Base-by-base conservation (phyloP, 2,113 vertebrate genomes). In the Hippolais icterina region DNA sequence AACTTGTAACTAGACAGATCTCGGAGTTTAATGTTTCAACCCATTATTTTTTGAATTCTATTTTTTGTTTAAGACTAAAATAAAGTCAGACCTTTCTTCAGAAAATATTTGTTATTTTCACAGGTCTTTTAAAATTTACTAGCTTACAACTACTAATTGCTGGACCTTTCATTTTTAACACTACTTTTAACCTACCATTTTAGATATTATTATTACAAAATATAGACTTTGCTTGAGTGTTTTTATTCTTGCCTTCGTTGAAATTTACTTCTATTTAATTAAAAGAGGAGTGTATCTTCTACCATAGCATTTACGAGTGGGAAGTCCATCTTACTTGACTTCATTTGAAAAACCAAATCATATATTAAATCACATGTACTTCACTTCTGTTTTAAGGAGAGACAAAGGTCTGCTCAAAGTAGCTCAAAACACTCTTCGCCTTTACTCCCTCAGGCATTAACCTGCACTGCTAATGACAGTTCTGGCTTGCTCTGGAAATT, bases 301-400 rank as follows among this genome's bases (percentile, higher is more conserved):
- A 59, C 12, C n/a, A 2, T 4, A 60, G 5, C 18, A 77, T 33
- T 53, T 41, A 33, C 2, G 1, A 6, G 2, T 16, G 4, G 0
- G 2, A 71, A 25, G 2, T 4, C 0, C 5, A 41, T 46, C 25
- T 57, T 50, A 50, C 23, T 46, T 66, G 8, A 78, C 5, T 82
- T 41, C 0, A 3, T 61, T 49, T 56, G 17, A 61, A 69, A 72
- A 72, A 5, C 1, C 16, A 46, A 82, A 61, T 63, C 11, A 57
- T 8, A 17, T 15, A 15, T 35, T 74, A n/a, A 21, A 78, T 37
- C 2, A 3, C 31, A 29, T 4, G 5, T 35, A 42, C 14, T 77
- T 29, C 13, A 47, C 18, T 56, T 83, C 35, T 69, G 9, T 56
- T 79, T 80, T n/a, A 68, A 71, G 29, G 39, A 68, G 35, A 54